A percentile compares a stretch with the other conserved stretches of the same genome.
phyloP scores from a whole-genome alignment of 1,140 invertebrate species.

The Apocrypta bakeri region DNA sequence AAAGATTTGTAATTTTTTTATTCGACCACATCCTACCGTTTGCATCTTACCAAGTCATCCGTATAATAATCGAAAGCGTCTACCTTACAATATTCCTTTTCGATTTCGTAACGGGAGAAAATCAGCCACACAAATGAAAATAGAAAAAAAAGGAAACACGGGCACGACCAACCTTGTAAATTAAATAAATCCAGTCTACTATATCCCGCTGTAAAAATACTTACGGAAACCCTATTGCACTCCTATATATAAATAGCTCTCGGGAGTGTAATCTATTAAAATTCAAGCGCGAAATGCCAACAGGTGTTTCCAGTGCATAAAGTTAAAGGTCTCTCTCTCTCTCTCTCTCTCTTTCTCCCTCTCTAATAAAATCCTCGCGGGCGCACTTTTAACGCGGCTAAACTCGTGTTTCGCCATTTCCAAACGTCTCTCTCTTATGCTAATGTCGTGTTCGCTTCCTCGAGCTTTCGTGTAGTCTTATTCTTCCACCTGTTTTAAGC shows the following conservation, averaged over 20 bases:
- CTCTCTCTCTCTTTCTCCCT: too few relatives aligned
- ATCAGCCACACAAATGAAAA: not conserved
- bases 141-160: not conserved
- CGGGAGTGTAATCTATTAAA: not conserved
- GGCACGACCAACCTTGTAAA: not conserved
- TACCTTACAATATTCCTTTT: too few relatives aligned
- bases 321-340: not conserved
- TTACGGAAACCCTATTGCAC: not conserved
- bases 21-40: not conserved
- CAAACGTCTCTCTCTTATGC: conserved; percentile 43
- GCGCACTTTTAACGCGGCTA: conserved; percentile 24
- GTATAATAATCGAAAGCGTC: too few relatives aligned
- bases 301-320: not conserved
- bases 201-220: not conserved
- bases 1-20: conserved; percentile 2
- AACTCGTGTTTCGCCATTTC: conserved; percentile 42
- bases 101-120: too few relatives aligned
- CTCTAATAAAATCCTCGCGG: conserved; percentile 29
- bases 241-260: not conserved
- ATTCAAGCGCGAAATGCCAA: not conserved
- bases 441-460: conserved; percentile 40
- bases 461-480: conserved; percentile 45
- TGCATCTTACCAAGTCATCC: not conserved
- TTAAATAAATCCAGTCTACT: not conserved
- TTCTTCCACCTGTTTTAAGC: conserved; percentile 31